phyloP scores from a whole-genome alignment of 2,797 vertebrate species.

The Erethizon dorsatum region DNA sequence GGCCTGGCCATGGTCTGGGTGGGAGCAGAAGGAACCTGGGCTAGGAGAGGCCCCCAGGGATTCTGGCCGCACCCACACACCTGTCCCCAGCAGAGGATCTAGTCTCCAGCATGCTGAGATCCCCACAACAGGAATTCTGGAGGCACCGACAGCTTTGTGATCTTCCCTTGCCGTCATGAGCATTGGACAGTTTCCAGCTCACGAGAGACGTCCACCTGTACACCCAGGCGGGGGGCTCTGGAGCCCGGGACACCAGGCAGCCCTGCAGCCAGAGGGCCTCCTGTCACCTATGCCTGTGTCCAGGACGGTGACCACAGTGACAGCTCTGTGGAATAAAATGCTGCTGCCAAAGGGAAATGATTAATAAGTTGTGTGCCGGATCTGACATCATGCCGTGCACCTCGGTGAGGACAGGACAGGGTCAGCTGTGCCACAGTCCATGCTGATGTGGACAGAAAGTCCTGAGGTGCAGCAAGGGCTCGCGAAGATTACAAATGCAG shows the following conservation, averaged over 20 bases:
- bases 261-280: rapidly evolving
- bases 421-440: background rate
- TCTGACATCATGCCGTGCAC: rapidly evolving
- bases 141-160: background rate
- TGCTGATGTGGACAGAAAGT: too few relatives aligned
- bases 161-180: background rate
- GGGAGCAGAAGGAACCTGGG: background rate
- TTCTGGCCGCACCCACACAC: rapidly evolving
- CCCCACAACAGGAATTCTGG: too few relatives aligned
- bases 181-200: background rate
- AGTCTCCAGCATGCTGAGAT: too few relatives aligned
- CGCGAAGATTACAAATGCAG: background rate
- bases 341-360: background rate
- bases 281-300: background rate
- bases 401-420: too few relatives aligned
- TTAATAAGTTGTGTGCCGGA: background rate
- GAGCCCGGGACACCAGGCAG: rapidly evolving
- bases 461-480: background rate
- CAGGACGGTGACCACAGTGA: background rate
- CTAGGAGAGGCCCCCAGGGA: rapidly evolving
- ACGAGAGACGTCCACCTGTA: rapidly evolving
- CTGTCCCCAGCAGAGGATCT: rapidly evolving
- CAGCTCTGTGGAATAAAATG: rapidly evolving
- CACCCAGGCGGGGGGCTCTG: background rate
- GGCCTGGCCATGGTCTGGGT: background rate